A percentile compares a stretch with the other conserved stretches of the same genome.
Evolutionary conservation across 2,888 invertebrate genomes (phyloP).

Genomic region (Chelonus formosanus): DNA sequence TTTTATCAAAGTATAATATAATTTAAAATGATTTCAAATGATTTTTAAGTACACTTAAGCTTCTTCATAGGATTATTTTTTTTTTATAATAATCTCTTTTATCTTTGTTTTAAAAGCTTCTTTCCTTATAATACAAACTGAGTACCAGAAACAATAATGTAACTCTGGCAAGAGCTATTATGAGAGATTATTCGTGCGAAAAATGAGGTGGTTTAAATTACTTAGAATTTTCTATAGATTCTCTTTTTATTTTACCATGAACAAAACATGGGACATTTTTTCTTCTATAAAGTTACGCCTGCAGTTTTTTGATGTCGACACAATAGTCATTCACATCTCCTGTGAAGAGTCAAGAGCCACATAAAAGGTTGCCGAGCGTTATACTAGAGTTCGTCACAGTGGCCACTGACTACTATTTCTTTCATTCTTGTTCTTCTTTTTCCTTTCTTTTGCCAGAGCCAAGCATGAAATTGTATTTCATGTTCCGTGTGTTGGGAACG

Average conservation of each 20-base stretch:
- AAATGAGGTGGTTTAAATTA: slow-evolving; percentile 10
- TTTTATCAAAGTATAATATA: no score
- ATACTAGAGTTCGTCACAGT: slow-evolving; percentile 8
- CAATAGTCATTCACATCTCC: slow-evolving; percentile 20
- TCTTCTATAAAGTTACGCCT: slow-evolving; percentile 15
- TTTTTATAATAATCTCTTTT: neutral
- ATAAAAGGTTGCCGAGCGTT: slow-evolving; percentile 6
- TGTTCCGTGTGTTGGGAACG: slow-evolving; percentile 40
- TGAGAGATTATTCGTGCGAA: slow-evolving; percentile 30
- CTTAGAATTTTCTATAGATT: slow-evolving; percentile 6
- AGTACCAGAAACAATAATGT: neutral
- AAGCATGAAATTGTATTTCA: slow-evolving; percentile 50
- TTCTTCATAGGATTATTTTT: no score
- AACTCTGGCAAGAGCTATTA: slow-evolving; percentile 9
- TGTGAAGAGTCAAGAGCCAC: neutral
- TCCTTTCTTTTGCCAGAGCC: slow-evolving; percentile 35
- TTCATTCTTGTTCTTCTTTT: slow-evolving; percentile 8
- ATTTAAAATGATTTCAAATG: no score
- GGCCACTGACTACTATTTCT: slow-evolving; percentile 14
- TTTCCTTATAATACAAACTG: neutral
- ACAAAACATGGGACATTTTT: neutral
- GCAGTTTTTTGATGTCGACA: slow-evolving; percentile 2
- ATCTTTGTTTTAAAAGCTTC: neutral
- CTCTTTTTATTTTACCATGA: slow-evolving; percentile 30
- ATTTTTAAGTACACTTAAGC: no score